Evolutionary conservation across 23 tunicate species (phyloP).

Genomic region (Phallusia fumigata): DNA sequence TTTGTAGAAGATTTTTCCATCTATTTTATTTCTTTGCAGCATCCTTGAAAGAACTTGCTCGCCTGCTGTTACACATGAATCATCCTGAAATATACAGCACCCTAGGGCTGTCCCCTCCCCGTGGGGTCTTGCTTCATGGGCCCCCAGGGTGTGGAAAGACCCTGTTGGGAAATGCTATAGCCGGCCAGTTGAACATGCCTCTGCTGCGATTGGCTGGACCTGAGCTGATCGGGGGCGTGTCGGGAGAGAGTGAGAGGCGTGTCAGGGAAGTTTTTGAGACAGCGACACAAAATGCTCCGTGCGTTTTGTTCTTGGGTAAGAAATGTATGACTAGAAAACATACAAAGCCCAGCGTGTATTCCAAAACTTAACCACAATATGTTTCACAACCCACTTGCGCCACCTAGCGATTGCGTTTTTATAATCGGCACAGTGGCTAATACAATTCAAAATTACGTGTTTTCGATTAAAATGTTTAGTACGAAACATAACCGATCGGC

Average conservation of each 20-base stretch:
- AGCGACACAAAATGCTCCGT: constrained; percentile 63
- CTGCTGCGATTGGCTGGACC: constrained; percentile 73
- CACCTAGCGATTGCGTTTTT: too few species aligned
- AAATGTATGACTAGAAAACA: neutral
- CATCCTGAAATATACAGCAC: constrained; percentile 68
- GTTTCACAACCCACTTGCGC: too few species aligned
- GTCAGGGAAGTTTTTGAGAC: constrained; percentile 74
- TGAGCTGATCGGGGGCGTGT: constrained; percentile 72
- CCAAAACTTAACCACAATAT: too few species aligned
- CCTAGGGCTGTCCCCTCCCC: constrained; percentile 80
- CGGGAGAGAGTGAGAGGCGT: constrained; percentile 76
- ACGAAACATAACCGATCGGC: too few species aligned
- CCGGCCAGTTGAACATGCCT: constrained; percentile 72
- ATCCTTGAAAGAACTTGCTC: constrained; percentile 45
- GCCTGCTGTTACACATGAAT: constrained; percentile 61
- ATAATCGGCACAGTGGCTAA: too few species aligned
- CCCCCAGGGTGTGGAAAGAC: constrained; percentile 54
- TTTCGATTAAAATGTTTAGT: too few species aligned
- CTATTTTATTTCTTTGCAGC: neutral
- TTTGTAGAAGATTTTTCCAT: too few species aligned
- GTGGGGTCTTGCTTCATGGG: constrained; percentile 86
- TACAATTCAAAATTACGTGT: too few species aligned
- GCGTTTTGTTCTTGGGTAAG: constrained; percentile 79
- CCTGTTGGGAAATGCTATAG: constrained; percentile 69
- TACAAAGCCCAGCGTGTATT: too few species aligned